Evolutionary conservation across 2,797 vertebrate species (phyloP), one percentile per base, ranked within the genome.

Genomic region (Mormyrops boulengeri): DNA sequence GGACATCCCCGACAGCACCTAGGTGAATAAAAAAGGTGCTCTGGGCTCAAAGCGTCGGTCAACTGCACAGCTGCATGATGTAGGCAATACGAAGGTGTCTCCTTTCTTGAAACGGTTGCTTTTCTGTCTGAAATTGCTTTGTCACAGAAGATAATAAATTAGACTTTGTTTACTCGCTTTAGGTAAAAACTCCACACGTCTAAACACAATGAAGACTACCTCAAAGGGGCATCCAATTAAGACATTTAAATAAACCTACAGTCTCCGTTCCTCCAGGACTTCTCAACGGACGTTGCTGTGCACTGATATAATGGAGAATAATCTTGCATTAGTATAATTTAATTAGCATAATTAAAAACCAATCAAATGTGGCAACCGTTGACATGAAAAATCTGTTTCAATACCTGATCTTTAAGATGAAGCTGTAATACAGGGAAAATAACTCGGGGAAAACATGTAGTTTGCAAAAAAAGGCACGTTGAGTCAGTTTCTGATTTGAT

Each of bases 231-330:
- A 89, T 90, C 90, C 90, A 92, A 92, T 93, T 93, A 90, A 92
- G 91, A 90, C 77, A 91, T 93, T 91, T 91, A 91, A 92, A 91
- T 93, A 93, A 93, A 92, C 90, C 90, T 90, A 88, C 90, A 90
- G 91, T 88, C 86, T 90, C 91, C 91, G 89, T 91, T 89, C 90
- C 89, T 86, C 38, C 0, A 87, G 91, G 92, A 91, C 44, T 88
- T 38, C 85, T 90, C 55, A 5, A 49, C 49, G 22, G 55, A 41
- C 38, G 47, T 90, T 87, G 69, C 90, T 91, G 90, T 87, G 73
- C 55, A 2, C 85, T 89, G 62, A 90, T 91, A 53, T 89, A 90
- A 90, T 92, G 86, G 91, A 91, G 90, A 92, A 91, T 92, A 90
- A 91, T 91, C 88, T 91, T 92, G 85, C 90, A 34, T 85, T 88